Base-by-base conservation (phyloP, 2,797 vertebrate genomes). In the Gadopsis bispinosus region DNA sequence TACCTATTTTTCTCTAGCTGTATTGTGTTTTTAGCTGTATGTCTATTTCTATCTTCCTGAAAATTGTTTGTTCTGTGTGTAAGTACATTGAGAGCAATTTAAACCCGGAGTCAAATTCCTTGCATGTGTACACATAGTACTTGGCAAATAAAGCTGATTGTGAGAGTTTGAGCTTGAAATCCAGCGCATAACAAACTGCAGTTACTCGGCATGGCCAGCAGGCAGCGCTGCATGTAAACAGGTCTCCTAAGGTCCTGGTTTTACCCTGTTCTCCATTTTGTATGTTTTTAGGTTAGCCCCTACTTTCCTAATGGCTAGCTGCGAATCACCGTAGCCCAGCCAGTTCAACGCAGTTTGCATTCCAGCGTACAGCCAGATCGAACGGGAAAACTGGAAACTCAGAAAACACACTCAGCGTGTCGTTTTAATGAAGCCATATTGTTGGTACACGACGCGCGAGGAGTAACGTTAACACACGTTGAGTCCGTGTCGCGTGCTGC, bases 231-330 rank as follows among this genome's bases (percentile, higher is more conserved):
- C 85, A 5, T 2, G 89, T 88, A 88, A 91, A 89, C 89, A 90
- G 84, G 33, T 65, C 83, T 62, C 47, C 66, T 83, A 64, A 41
- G 78, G 88, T 74, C 82, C 75, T 89, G 86, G 60, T 76, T 84
- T 84, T 20, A 35, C 79, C 73, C 69, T 41, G 89, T 92, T 95
- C 95, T 95, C 96, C 95, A 96, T 96, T 96, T 96, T 96, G 95
- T 94, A 91, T 95, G 93, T 95, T 96, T 95, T 96, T 93, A 93
- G 93, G 94, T 94, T 92, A 94, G 93, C 93, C 85, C 91, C 87
- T 92, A 92, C 92, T 94, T 94, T 91, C 77, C 78, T 86, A 88
- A 91, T 87, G 89, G 87, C 81, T 81, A 91, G 91, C 84, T 83
- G 88, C 67, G 80, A 75, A 59, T 84, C 79, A 54, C 41, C 75